Evolutionary conservation across 2,888 invertebrate species (phyloP).

Genomic region (Brachynemurus nebulosus): DNA sequence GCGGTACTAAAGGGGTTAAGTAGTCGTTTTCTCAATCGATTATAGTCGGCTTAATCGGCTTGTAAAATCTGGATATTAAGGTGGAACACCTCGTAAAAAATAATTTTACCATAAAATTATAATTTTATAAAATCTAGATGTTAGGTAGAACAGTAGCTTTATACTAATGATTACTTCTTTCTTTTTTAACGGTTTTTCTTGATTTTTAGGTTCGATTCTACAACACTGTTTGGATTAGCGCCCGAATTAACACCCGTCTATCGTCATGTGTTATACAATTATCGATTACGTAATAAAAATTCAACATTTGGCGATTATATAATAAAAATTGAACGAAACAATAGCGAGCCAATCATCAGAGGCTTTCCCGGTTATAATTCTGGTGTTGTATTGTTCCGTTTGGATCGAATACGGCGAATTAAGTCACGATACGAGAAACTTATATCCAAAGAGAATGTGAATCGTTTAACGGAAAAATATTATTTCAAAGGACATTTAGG

Average conservation of each 20-base stretch:
- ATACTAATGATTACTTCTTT: too few relatives aligned
- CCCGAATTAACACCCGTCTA: conserved; percentile 69
- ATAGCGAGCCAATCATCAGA: conserved; percentile 23
- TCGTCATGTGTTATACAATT: conserved; percentile 54
- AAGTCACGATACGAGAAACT: conserved; percentile 39
- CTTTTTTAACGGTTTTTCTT: conserved; percentile 2
- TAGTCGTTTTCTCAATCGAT: too few relatives aligned
- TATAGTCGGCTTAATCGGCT: too few relatives aligned
- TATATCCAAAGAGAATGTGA: conserved; percentile 37
- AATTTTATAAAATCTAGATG: too few relatives aligned
- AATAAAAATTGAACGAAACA: conserved; percentile 26
- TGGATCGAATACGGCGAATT: conserved; percentile 51
- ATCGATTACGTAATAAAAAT: conserved; percentile 46
- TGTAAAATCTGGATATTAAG: too few relatives aligned
- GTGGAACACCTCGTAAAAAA: too few relatives aligned
- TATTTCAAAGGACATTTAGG: conserved; percentile 60
- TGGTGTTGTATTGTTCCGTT: conserved; percentile 58
- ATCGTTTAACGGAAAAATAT: conserved; percentile 43
- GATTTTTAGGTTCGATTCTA: conserved; percentile 37
- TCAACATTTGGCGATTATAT: conserved; percentile 38
- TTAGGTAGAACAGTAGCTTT: too few relatives aligned
- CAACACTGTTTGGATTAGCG: conserved; percentile 54
- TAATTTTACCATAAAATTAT: too few relatives aligned
- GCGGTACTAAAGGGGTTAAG: too few relatives aligned
- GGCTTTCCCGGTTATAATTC: conserved; percentile 70